phyloP scores from a whole-genome alignment of 2,888 invertebrate species.

The Tenodera sinensis region DNA sequence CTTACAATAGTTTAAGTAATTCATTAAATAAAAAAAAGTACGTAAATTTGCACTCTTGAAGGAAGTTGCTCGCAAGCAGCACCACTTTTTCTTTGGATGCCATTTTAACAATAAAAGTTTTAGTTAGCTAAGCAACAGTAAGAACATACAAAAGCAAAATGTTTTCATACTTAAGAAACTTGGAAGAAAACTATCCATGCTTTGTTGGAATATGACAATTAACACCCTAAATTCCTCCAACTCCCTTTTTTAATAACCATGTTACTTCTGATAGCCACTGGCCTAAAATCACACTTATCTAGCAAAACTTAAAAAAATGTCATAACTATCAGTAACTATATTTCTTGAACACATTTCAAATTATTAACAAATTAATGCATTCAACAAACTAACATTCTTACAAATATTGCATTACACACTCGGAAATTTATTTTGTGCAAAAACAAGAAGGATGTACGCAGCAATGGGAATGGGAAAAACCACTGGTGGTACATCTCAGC shows the following conservation, averaged over 20 bases:
- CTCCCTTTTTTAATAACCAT: neutral
- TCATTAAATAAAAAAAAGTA: neutral
- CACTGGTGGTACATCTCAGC: no score
- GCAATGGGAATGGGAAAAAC: no score
- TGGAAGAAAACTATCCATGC: neutral
- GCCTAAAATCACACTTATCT: neutral
- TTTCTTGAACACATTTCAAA: neutral
- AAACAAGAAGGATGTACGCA: no score
- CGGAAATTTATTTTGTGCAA: no score
- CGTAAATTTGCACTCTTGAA: neutral
- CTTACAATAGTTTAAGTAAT: neutral
- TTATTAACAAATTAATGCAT: neutral
- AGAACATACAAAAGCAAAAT: neutral
- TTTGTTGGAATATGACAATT: neutral
- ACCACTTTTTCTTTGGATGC: neutral
- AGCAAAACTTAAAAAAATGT: neutral
- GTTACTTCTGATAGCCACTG: neutral
- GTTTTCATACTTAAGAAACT: neutral
- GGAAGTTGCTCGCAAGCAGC: neutral
- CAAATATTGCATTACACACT: neutral
- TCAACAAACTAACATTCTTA: neutral
- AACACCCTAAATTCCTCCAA: neutral
- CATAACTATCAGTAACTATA: no score
- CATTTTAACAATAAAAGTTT: neutral
- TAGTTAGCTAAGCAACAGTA: neutral